Conservation (phyloP, 30 jellyfish, hydroid and myxozoan genomes). For the Aurelia aurita complex sp. Pacific region DNA sequence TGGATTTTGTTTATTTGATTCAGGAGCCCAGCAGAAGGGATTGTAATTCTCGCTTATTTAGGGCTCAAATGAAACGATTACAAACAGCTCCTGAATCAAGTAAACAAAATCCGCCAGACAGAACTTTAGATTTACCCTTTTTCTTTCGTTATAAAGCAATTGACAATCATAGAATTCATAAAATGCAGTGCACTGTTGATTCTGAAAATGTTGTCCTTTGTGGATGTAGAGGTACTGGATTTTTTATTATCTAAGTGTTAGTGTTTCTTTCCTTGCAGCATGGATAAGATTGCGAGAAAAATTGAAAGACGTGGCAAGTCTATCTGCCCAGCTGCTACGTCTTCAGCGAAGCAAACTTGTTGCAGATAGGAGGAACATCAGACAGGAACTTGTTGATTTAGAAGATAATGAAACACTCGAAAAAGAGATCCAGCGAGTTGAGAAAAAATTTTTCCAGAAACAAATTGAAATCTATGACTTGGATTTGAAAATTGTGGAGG, state of each 20-base stretch:
- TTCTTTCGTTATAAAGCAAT: too few relatives aligned
- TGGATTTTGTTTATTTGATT: too few relatives aligned
- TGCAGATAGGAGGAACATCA: conserved; percentile 36
- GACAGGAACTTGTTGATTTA: conserved; percentile 39
- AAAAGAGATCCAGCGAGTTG: conserved; percentile 35
- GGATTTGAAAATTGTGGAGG: conserved; percentile 64
- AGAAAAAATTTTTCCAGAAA: conserved; percentile 58
- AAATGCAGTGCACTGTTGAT: too few relatives aligned
- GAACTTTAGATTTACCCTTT: too few relatives aligned
- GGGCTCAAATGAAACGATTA: too few relatives aligned
- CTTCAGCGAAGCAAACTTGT: conserved; percentile 26
- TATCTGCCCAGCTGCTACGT: conserved; percentile 58
- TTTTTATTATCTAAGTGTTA: not conserved
- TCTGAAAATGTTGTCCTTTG: too few relatives aligned
- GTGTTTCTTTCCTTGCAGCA: conserved; percentile 25
- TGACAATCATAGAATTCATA: too few relatives aligned
- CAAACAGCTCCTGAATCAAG: too few relatives aligned
- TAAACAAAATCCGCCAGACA: too few relatives aligned
- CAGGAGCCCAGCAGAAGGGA: too few relatives aligned
- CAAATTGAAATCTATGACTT: conserved; percentile 65
- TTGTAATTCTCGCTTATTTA: too few relatives aligned
- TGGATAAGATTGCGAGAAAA: conserved; percentile 40
- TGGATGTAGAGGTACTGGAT: too few relatives aligned
- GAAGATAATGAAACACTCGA: conserved; percentile 64
- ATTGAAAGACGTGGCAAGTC: conserved; percentile 24